phyloP scores from a whole-genome alignment of 2,113 vertebrate genomes.

The Microtus ochrogaster region DNA sequence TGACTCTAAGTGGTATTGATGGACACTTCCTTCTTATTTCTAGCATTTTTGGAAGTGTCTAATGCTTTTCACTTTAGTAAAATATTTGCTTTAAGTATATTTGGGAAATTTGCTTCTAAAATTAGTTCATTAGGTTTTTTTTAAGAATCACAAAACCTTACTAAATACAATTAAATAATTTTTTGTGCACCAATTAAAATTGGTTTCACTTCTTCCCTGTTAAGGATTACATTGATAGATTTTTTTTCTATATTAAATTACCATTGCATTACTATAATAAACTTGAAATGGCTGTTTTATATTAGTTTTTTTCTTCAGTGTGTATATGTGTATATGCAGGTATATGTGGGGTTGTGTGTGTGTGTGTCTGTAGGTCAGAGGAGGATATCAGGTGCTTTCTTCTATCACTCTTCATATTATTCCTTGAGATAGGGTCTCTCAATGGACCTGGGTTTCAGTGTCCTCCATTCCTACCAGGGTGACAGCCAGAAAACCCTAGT shows the following conservation, averaged over 20 bases:
- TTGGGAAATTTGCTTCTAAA: neutral
- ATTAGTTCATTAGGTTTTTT: neutral
- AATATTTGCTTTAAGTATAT: neutral
- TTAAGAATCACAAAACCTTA: neutral
- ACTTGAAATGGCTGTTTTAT: neutral
- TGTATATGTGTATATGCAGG: neutral
- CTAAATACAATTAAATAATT: neutral
- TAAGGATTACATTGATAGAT: neutral
- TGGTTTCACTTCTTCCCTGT: neutral
- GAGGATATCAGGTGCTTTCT: neutral
- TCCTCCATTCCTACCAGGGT: neutral
- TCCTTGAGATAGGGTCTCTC: neutral
- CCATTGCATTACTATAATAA: neutral
- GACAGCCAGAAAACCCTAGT: neutral
- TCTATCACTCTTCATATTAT: neutral
- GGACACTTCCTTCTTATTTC: neutral
- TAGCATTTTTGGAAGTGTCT: neutral
- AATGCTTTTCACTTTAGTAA: neutral
- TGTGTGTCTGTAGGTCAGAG: neutral
- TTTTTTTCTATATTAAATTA: neutral
- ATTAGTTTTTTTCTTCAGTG: neutral
- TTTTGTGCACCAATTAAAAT: neutral
- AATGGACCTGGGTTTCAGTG: neutral
- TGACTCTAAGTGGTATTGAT: neutral
- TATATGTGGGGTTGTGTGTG: neutral